phyloP scores from a whole-genome alignment of 2,113 vertebrate genomes.

The Eubucco bourcierii region DNA sequence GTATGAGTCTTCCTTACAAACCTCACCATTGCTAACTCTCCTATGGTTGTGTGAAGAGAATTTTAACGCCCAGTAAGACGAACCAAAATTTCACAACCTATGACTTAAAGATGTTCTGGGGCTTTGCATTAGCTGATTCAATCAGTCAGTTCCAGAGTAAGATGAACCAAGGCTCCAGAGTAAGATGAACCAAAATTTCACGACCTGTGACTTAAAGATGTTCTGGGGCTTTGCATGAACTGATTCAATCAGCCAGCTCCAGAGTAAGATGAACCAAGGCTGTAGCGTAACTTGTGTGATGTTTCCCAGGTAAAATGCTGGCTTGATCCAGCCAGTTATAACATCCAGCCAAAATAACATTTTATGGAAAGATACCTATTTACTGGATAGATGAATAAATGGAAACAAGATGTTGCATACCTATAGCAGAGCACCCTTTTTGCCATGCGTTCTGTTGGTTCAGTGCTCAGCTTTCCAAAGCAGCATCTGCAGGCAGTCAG shows the following conservation, averaged over 20 bases:
- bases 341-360: neutral
- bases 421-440: neutral
- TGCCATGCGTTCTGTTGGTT: neutral
- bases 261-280: neutral
- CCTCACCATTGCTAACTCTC: neutral
- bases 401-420: neutral
- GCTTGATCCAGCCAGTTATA: neutral
- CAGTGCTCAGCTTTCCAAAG: neutral
- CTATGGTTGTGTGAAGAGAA: neutral
- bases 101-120: neutral
- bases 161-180: neutral
- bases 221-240: neutral
- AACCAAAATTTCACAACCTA: neutral
- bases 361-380: neutral
- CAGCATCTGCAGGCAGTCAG: neutral
- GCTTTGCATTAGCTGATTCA: neutral
- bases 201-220: neutral
- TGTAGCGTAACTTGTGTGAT: rapidly evolving
- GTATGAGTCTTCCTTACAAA: neutral
- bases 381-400: neutral
- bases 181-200: neutral
- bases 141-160: neutral
- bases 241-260: neutral
- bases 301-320: neutral
- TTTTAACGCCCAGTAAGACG: neutral